Evolutionary conservation across 2,888 invertebrate species (phyloP).

Genomic region (Hydrotaea diabolus): DNA sequence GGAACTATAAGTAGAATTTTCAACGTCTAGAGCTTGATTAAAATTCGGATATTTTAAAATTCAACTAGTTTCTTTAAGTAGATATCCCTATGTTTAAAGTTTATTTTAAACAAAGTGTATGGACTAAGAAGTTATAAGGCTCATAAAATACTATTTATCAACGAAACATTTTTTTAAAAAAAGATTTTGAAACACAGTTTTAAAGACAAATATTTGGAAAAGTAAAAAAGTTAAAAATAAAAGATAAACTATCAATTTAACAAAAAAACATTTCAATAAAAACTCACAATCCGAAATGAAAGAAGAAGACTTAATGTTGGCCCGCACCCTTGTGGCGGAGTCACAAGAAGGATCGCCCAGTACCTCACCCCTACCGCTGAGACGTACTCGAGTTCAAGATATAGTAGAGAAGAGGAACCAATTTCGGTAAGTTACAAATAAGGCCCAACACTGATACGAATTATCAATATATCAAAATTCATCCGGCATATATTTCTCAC

Average conservation of each 20-base stretch:
- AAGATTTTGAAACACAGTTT: background rate
- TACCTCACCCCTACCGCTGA: constrained; percentile 84
- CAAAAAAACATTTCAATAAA: background rate
- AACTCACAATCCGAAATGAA: constrained; percentile 82
- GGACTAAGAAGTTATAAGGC: no score
- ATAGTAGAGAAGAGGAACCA: constrained; percentile 86
- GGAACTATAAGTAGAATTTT: no score
- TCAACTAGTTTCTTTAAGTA: no score
- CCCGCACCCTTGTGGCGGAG: constrained; percentile 84
- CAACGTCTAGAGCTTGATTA: no score
- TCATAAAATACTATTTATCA: no score
- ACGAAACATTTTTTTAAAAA: background rate
- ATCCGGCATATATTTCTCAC: no score
- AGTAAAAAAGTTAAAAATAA: constrained; percentile 5
- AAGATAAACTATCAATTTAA: background rate
- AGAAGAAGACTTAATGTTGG: constrained; percentile 87
- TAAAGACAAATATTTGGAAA: no score
- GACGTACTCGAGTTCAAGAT: constrained; percentile 84
- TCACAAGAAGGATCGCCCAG: constrained; percentile 81
- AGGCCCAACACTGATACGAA: no score
- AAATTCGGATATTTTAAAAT: no score
- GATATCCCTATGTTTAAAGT: no score
- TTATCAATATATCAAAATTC: no score
- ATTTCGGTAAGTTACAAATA: constrained; percentile 84
- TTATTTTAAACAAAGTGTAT: no score